These are phyloP conservation scores for Drosophila picticornis DNA, from an alignment of 2,888 invertebrate species.

Conservation along the genomic window DNA sequence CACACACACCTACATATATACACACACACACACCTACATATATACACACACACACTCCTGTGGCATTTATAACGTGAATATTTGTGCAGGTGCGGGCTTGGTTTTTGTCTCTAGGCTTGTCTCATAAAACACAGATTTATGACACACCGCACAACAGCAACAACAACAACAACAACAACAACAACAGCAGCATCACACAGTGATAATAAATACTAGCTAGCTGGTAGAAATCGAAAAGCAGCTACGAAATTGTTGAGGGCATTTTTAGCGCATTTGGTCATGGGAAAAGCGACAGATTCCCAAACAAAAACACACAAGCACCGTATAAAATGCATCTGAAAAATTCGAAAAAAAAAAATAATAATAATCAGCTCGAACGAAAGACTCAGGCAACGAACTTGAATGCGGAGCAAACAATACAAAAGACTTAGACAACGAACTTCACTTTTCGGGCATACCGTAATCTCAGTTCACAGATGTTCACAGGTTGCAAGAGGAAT, in stretches of 20 bases:
- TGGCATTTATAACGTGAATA: conserved; percentile 47
- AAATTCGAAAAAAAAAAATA: conserved; percentile 8
- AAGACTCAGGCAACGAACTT: conserved; percentile 52
- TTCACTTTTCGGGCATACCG: conserved; percentile 6
- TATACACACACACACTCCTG: conserved; percentile 28
- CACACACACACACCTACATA: conserved; percentile 12
- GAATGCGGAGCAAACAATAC: conserved; percentile 1
- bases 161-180: conserved; percentile 1
- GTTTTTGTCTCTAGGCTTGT: conserved; percentile 33
- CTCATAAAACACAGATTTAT: conserved; percentile 48
- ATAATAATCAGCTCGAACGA: conserved; percentile 10
- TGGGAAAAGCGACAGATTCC: conserved; percentile 43
- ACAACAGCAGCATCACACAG: conserved; percentile 19
- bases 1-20: conserved; percentile 18
- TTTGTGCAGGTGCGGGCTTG: conserved; percentile 55
- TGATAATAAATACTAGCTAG: conserved; percentile 2
- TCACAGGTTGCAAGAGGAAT: background rate
- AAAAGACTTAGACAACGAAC: conserved; percentile 53
- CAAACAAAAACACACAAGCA: conserved; percentile 1
- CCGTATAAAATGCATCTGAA: conserved; percentile 34
- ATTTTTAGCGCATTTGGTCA: conserved; percentile 54
- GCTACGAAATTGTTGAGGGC: conserved; percentile 10
- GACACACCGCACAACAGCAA: conserved; percentile 29
- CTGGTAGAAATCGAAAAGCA: conserved; percentile 53
- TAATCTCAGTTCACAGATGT: background rate